Conservation (phyloP, 2,113 vertebrate genomes). For the Copsychus sechellarum region DNA sequence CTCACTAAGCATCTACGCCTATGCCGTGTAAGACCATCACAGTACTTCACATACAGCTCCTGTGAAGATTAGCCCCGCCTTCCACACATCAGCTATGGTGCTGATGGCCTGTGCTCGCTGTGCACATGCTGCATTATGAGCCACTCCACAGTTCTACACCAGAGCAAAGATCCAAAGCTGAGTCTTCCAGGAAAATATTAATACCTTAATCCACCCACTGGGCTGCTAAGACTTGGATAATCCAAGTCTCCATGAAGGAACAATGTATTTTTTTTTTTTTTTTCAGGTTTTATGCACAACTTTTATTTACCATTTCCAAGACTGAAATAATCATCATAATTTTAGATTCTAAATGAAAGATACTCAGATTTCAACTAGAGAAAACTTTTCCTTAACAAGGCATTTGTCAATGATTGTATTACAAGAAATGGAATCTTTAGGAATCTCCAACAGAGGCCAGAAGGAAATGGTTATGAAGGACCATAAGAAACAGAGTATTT, state of each 20-base stretch:
- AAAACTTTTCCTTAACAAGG: not conserved
- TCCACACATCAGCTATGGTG: not conserved
- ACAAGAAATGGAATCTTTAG: not conserved
- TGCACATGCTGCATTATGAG: accelerated
- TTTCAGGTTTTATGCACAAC: not conserved
- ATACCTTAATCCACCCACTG: not conserved
- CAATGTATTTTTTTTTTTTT: not conserved
- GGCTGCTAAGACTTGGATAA: not conserved
- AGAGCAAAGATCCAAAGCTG: not conserved
- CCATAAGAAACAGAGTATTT: not conserved
- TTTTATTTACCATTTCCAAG: not conserved
- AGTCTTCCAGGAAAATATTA: not conserved
- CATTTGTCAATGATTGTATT: not conserved
- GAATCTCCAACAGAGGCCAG: not conserved
- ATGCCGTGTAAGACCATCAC: not conserved
- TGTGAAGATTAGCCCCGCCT: not conserved
- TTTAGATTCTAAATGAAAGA: not conserved
- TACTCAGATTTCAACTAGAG: not conserved
- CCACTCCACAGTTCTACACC: not conserved
- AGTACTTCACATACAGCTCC: not conserved
- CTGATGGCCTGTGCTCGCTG: too few species aligned
- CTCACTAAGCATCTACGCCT: not conserved
- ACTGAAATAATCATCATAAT: not conserved
- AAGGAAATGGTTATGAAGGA: not conserved
- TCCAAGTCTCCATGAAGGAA: not conserved